Evolutionary conservation across 2,797 vertebrate species (phyloP), one percentile per base, ranked within the genome.

Genomic region (Morelia viridis): DNA sequence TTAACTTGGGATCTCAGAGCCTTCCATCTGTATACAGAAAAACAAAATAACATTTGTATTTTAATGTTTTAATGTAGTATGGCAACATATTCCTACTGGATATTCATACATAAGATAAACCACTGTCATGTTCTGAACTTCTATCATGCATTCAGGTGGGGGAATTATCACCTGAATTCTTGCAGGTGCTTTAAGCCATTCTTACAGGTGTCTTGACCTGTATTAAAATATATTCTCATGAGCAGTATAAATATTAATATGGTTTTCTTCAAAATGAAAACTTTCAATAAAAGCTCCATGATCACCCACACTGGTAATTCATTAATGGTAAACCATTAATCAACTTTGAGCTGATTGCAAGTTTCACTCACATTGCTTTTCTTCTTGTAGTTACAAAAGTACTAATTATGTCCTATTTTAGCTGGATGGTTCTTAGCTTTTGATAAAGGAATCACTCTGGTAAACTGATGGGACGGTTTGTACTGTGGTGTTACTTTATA

Each of bases 31-130:
- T 5, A 58, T 31, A 53, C 22, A 60, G n/a, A 17, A 89, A 93
- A 93, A 71, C 2, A 88, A 92, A 93, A 89, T 1, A 85, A 84
- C 64, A 92, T 92, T 65, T 5, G 6, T 10, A n/a, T 93, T 83
- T 22, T 28, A 89, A 90, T 41, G 64, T 28, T 83, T 22, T 28
- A 89, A 90, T 41, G 64, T 28, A 11, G 56, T 84, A 35, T 22
- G 88, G 87, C 31, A 64, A 93, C 46, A 31, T 46, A 61, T 31
- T 90, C 4, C 80, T 76, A 64, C 24, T 90, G 50, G 58, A 88
- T 80, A 87, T 90, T 64, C 13, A 35, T 84, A 58, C 46, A n/a
- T 50, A 83, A 64, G 68, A 88, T 84, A 88, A 88, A 46, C 85
- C 53, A 35, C 80, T 68, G 26, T 9, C 58, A 91, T 90, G 24